Base-by-base conservation (phyloP, 2,113 vertebrate genomes). In the Perognathus longimembris region DNA sequence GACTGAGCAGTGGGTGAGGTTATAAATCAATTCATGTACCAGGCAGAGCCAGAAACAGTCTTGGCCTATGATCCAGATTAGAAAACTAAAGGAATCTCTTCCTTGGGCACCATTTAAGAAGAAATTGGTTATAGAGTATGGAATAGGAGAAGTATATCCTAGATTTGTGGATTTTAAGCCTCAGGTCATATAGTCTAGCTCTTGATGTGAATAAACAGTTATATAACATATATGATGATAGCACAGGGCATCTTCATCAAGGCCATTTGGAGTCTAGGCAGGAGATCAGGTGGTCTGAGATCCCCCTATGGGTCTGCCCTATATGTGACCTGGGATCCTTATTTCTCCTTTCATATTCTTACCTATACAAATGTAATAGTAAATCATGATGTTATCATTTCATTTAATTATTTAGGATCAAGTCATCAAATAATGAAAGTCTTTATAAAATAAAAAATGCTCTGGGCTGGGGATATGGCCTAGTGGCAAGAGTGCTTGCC, bases 121-220 rank as follows among this genome's bases (percentile, higher is more conserved):
- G 61, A 78, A 90, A 54, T 24, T 14, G 9, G 12, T 61, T 61
- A 6, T 21, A 22, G 59, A 26, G 22, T 61, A 61, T 10, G 74
- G 10, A 61, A 40, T 7, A 24, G 32, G 26, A 50, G 50, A 32
- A 22, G 40, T 91, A 21, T 89, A 28, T 18, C 0, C 32, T 86
- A 7, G 85, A 1, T 24, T 76, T 40, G 59, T 20, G 59, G 26
- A 14, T 70, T 82, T 80, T 42, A 85, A 38, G 14, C 57, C 64
- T 40, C 63, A 59, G 26, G 85, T 30, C 59, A 71, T 5, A 71
- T n/a, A 38, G 26, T 63, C 45, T 38, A 87, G 22, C 24, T 80
- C 69, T 89, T 87, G 73, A 64, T 40, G 61, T 84, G 86, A 87
- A 45, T 87, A 75, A 80, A 54, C 22, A 85, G 26, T 63, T 54